A percentile compares a stretch with the other conserved stretches of the same genome.
Conservation (phyloP, 2,113 vertebrate species). For the Trinectes maculatus region DNA sequence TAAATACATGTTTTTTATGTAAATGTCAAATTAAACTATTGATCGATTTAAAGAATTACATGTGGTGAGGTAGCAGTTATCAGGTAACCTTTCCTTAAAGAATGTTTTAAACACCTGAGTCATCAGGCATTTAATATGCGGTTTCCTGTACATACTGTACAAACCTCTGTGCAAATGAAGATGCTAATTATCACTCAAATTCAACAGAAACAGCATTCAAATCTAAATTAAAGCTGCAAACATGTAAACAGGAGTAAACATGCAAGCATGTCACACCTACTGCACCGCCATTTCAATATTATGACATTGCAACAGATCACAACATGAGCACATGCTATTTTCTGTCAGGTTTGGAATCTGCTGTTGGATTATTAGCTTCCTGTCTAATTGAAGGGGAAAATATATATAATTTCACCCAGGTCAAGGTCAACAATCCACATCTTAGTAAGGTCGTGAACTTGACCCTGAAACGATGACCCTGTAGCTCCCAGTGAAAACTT, state of each 20-base stretch:
- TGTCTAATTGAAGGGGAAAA: background rate
- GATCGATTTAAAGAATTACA: background rate
- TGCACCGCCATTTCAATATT: slow-evolving; percentile 22
- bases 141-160: background rate
- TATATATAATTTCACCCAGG: slow-evolving; percentile 41
- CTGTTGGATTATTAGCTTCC: background rate
- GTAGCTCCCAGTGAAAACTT: slow-evolving; percentile 24
- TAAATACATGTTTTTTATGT: too few species aligned
- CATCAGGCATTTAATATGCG: background rate
- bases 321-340: slow-evolving; percentile 37
- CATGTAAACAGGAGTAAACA: slow-evolving; percentile 30
- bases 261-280: slow-evolving; percentile 24
- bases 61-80: background rate
- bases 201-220: slow-evolving; percentile 13
- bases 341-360: slow-evolving; percentile 22
- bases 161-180: slow-evolving; percentile 18
- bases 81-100: background rate
- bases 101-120: background rate
- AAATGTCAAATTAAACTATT: too few species aligned
- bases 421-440: slow-evolving; percentile 59
- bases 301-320: slow-evolving; percentile 32
- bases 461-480: slow-evolving; percentile 51
- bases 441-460: slow-evolving; percentile 57
- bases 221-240: slow-evolving; percentile 8
- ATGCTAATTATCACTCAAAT: background rate